phyloP scores from a whole-genome alignment of 2,797 vertebrate genomes.

The Parauchenoglanis ngamensis region DNA sequence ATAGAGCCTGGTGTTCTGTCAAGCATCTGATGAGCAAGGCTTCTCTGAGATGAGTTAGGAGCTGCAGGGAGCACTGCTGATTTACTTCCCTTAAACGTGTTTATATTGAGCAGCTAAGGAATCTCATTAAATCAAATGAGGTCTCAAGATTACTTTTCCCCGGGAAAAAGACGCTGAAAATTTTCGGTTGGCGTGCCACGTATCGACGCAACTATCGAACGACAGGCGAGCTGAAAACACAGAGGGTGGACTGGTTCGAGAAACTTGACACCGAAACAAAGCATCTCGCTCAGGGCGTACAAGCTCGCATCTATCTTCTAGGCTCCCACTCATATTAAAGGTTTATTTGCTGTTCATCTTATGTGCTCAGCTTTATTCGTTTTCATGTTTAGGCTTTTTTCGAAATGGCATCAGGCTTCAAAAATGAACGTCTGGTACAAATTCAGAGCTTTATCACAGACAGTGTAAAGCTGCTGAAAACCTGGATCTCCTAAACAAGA shows the following conservation, averaged over 20 bases:
- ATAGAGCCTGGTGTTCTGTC: conserved; percentile 60
- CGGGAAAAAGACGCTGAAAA: background rate
- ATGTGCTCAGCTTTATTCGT: background rate
- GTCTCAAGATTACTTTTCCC: conserved; percentile 16
- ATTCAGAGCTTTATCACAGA: too few relatives aligned
- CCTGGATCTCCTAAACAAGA: conserved; percentile 18
- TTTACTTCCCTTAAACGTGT: conserved; percentile 29
- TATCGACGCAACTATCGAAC: background rate
- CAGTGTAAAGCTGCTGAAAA: background rate
- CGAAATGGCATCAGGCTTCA: background rate
- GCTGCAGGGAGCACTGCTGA: conserved; percentile 64
- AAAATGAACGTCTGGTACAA: background rate
- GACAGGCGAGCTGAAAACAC: background rate
- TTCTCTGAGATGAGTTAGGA: conserved; percentile 18
- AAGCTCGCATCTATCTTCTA: background rate
- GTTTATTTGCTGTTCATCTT: background rate
- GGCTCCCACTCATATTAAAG: background rate
- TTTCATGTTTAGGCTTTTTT: background rate
- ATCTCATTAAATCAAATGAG: conserved; percentile 45
- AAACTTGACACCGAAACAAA: background rate
- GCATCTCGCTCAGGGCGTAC: background rate
- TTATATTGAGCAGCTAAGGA: conserved; percentile 29
- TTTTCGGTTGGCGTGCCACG: background rate
- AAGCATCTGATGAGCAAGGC: conserved; percentile 22
- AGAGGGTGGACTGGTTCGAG: background rate